phyloP scores from a whole-genome alignment of 2,888 invertebrate species.

The Eristalis intricaria region DNA sequence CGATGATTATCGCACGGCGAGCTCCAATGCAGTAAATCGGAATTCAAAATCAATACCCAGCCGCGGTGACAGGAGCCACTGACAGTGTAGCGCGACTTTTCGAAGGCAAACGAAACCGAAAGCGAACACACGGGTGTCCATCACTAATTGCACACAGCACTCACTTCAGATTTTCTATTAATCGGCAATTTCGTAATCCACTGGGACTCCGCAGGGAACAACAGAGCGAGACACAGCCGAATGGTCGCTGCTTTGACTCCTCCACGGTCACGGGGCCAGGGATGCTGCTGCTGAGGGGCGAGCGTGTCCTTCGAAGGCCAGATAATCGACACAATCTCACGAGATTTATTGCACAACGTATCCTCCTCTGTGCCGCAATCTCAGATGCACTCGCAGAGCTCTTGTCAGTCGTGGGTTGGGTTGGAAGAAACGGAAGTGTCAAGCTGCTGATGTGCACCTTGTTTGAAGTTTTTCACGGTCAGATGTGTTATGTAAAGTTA shows the following conservation, averaged over 20 bases:
- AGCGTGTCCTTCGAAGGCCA: constrained; percentile 24
- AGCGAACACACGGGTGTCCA: background rate
- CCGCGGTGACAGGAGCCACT: constrained; percentile 5
- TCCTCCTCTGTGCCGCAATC: constrained; percentile 1
- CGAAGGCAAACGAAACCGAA: background rate
- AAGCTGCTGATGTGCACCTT: constrained; percentile 13
- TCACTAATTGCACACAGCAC: constrained; percentile 66
- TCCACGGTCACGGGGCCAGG: constrained; percentile 73
- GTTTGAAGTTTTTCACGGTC: constrained; percentile 64
- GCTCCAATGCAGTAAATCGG: constrained; percentile 57
- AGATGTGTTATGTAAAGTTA: constrained; percentile 67
- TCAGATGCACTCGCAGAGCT: background rate
- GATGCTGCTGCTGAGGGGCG: constrained; percentile 34
- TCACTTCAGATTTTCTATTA: constrained; percentile 80
- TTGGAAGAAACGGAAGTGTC: constrained; percentile 9
- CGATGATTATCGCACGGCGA: constrained; percentile 47
- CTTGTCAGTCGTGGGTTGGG: background rate
- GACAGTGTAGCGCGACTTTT: background rate
- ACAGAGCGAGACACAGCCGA: constrained; percentile 77
- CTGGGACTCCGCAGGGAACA: constrained; percentile 77
- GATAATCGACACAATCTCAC: background rate
- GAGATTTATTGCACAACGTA: constrained; percentile 18
- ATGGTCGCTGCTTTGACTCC: constrained; percentile 76
- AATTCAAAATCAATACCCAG: constrained; percentile 55
- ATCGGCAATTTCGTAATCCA: constrained; percentile 77